These are phyloP conservation scores for Myocastor coypus DNA, from an alignment of 2,113 vertebrate species.

Conservation along the genomic window DNA sequence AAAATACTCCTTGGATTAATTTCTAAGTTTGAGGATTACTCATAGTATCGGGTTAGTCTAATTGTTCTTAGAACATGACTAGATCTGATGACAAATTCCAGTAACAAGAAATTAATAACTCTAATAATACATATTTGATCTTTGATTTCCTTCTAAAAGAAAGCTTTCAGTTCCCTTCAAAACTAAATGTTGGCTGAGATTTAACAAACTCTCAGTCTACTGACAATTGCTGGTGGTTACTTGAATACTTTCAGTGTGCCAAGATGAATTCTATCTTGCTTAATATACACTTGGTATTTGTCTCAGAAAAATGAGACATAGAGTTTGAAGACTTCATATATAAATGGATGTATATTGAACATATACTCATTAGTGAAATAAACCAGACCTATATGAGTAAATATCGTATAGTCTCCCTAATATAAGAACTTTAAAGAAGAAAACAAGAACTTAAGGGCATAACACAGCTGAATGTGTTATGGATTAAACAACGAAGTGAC, in stretches of 20 bases:
- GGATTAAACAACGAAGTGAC: no score
- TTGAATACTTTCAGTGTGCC: background rate
- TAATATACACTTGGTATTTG: background rate
- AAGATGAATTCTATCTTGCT: background rate
- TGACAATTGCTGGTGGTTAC: background rate
- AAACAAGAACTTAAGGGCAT: no score
- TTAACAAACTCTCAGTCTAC: background rate
- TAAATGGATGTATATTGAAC: no score
- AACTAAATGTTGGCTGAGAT: conserved; percentile 26
- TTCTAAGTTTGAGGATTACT: background rate
- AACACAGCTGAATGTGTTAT: no score
- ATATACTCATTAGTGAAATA: no score
- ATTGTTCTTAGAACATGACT: conserved; percentile 36
- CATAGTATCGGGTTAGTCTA: background rate
- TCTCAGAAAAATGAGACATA: no score
- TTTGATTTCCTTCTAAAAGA: background rate
- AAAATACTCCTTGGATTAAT: background rate
- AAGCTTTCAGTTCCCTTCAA: background rate
- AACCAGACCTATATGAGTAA: no score
- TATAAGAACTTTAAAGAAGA: no score
- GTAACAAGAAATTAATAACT: background rate
- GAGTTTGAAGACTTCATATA: no score
- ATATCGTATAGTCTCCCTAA: no score
- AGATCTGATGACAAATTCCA: background rate
- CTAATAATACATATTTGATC: background rate